Percentiles rank a stretch among this genome's conserved stretches.
Evolutionary conservation across 2,888 invertebrate genomes (phyloP).

Genomic region (Catocala nupta): DNA sequence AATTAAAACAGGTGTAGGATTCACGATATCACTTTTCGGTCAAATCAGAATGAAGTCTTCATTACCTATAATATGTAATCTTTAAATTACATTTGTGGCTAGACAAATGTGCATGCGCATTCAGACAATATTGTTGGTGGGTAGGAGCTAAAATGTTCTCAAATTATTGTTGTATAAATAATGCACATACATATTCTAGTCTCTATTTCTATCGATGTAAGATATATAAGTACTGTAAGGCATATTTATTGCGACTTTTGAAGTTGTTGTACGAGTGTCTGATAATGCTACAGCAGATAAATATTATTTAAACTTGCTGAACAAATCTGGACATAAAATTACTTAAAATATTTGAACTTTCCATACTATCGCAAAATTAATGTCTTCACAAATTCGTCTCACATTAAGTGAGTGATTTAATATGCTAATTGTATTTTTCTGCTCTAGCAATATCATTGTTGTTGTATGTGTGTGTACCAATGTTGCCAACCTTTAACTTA

Average conservation of each 20-base stretch:
- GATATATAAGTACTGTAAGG: conserved; percentile 35
- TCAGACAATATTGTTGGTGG: not conserved
- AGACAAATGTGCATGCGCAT: too few relatives aligned
- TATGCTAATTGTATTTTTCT: conserved; percentile 24
- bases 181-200: conserved; percentile 52
- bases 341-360: not conserved
- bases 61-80: too few relatives aligned
- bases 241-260: conserved; percentile 44
- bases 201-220: conserved; percentile 40
- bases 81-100: too few relatives aligned
- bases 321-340: not conserved
- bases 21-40: too few relatives aligned
- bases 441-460: conserved; percentile 42
- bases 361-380: too few relatives aligned
- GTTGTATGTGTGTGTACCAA: conserved; percentile 51
- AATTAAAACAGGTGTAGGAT: too few relatives aligned
- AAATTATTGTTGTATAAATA: conserved; percentile 36
- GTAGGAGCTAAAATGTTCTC: not conserved
- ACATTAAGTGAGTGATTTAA: too few relatives aligned
- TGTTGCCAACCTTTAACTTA: conserved; percentile 41
- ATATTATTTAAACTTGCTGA: too few relatives aligned
- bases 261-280: conserved; percentile 28
- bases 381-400: too few relatives aligned
- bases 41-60: too few relatives aligned
- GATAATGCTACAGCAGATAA: conserved; percentile 33